Evolutionary conservation across 2,113 vertebrate genomes (phyloP).

Genomic region (Menidia beryllina): DNA sequence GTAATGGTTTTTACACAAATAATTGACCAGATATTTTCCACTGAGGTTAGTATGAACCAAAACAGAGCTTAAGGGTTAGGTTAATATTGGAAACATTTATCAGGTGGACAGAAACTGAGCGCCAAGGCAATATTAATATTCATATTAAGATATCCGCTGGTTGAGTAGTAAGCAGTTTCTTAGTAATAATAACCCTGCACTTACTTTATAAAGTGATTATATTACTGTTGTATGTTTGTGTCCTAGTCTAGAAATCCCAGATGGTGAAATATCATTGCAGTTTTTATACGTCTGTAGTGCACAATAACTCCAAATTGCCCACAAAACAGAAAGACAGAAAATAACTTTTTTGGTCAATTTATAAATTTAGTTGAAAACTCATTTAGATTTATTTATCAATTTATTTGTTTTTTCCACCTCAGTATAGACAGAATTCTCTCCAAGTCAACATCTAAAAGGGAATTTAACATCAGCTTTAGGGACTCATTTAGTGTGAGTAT

Average conservation of each 20-base stretch:
- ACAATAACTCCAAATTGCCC: conserved; percentile 11
- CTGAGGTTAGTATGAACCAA: background rate
- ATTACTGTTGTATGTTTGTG: conserved; percentile 2
- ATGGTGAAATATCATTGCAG: conserved; percentile 9
- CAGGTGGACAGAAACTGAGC: conserved; percentile 6
- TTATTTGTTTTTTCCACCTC: no score
- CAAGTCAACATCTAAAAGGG: no score
- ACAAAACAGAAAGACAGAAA: conserved; percentile 5
- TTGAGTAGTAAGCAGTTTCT: conserved; percentile 1
- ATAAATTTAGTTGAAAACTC: conserved; percentile 3
- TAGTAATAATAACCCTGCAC: background rate
- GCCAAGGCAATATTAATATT: conserved; percentile 4
- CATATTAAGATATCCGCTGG: background rate
- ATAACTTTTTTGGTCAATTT: conserved; percentile 17
- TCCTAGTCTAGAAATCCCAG: background rate
- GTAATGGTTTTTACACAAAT: background rate
- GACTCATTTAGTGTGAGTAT: no score
- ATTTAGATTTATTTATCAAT: conserved; percentile 1
- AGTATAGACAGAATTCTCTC: no score
- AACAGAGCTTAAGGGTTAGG: background rate
- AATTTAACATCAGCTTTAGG: no score
- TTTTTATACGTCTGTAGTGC: conserved; percentile 22
- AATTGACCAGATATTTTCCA: conserved; percentile 3
- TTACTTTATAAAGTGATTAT: conserved; percentile 18
- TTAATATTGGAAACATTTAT: background rate